These are phyloP conservation scores for Diadophis punctatus DNA, from an alignment of 2,113 vertebrate species.

Conservation along the genomic window DNA sequence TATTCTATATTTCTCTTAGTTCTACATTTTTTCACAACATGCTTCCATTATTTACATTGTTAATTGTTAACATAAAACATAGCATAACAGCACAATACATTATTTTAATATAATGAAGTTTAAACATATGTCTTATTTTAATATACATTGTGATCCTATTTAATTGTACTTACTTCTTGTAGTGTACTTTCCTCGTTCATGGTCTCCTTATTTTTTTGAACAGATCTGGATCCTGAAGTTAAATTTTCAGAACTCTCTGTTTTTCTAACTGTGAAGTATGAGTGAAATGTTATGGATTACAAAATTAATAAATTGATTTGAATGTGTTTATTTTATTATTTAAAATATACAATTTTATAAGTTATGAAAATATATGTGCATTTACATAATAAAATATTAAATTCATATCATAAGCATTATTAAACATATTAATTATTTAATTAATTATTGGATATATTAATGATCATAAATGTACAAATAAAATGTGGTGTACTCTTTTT, in stretches of 20 bases:
- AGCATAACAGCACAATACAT: not conserved
- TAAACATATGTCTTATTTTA: not conserved
- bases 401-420: not conserved
- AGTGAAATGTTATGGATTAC: not conserved
- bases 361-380: not conserved
- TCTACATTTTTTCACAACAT: not conserved
- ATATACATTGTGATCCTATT: not conserved
- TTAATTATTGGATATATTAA: not conserved
- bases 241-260: conserved; percentile 75
- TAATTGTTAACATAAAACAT: not conserved
- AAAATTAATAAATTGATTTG: not conserved
- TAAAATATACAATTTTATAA: not conserved
- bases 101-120: not conserved
- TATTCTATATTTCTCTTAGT: not conserved
- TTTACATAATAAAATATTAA: not conserved
- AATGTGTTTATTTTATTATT: not conserved
- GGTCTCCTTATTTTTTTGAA: conserved; percentile 69
- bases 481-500: not conserved
- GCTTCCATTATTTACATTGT: not conserved
- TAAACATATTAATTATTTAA: not conserved
- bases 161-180: conserved; percentile 74
- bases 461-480: not conserved
- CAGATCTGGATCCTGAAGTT: conserved; percentile 67
- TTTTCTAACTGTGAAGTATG: conserved; percentile 74
- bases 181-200: conserved; percentile 74